These are phyloP conservation scores for Drosophila limbata DNA, from an alignment of 2,888 invertebrate genomes.

Conservation along the genomic window DNA sequence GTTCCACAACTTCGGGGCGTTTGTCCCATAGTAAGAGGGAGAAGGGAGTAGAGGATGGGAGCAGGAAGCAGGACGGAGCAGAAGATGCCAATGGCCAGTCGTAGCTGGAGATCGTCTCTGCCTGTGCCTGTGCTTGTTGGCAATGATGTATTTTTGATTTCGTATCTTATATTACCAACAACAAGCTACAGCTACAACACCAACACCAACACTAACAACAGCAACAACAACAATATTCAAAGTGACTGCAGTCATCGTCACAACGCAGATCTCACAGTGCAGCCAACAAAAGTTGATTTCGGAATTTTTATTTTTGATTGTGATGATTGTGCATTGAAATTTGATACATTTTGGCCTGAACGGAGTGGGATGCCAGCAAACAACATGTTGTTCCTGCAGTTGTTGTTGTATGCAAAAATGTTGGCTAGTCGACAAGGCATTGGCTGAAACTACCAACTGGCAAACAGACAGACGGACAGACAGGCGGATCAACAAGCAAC, in stretches of 20 bases:
- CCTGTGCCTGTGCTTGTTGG: slow-evolving; percentile 69
- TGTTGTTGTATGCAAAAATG: slow-evolving; percentile 73
- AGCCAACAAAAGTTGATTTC: slow-evolving; percentile 75
- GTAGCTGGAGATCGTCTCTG: slow-evolving; percentile 41
- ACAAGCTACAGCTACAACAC: slow-evolving; percentile 54
- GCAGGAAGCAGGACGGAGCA: slow-evolving; percentile 48
- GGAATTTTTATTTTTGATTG: slow-evolving; percentile 81
- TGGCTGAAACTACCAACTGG: slow-evolving; percentile 61
- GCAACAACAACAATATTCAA: slow-evolving; percentile 42
- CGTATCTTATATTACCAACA: slow-evolving; percentile 82
- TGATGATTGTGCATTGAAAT: slow-evolving; percentile 84
- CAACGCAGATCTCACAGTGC: slow-evolving; percentile 24
- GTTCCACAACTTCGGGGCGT: too few relatives aligned
- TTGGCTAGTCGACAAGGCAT: slow-evolving; percentile 77
- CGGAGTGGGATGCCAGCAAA: slow-evolving; percentile 44
- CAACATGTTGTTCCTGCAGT: slow-evolving; percentile 39
- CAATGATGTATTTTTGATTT: slow-evolving; percentile 83
- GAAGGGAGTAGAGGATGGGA: slow-evolving; percentile 25
- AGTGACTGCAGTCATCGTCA: slow-evolving; percentile 60
- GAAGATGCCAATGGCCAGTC: slow-evolving; percentile 40
- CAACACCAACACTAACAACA: slow-evolving; percentile 31
- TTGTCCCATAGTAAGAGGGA: slow-evolving; percentile 10
- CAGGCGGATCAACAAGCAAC: slow-evolving; percentile 57
- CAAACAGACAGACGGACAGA: slow-evolving; percentile 21
- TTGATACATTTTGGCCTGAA: slow-evolving; percentile 83